Evolutionary conservation across 2,888 invertebrate genomes (phyloP).

Genomic region (Clanis bilineata): DNA sequence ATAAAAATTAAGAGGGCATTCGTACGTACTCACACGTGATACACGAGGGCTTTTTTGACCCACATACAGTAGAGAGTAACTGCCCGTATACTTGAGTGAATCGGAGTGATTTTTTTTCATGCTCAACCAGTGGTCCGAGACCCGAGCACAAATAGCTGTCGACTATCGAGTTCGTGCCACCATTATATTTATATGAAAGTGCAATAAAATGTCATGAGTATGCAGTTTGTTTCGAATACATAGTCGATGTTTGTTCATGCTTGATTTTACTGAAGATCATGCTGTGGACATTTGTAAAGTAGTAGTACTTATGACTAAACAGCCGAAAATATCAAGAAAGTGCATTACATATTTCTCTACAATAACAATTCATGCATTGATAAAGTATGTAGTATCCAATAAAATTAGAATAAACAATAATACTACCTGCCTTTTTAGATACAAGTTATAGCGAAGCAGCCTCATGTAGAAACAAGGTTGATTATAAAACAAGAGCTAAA

Average conservation of each 20-base stretch:
- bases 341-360: slow-evolving; percentile 4
- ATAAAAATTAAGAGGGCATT: slow-evolving; percentile 12
- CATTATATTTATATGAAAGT: too few relatives aligned
- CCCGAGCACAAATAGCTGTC: too few relatives aligned
- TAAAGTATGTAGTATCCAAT: neutral
- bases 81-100: slow-evolving; percentile 6
- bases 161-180: too few relatives aligned
- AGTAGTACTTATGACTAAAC: neutral
- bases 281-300: neutral
- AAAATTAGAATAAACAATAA: neutral
- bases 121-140: too few relatives aligned
- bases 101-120: neutral
- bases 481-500: neutral
- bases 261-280: too few relatives aligned
- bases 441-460: neutral
- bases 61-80: neutral
- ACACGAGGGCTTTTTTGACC: slow-evolving; percentile 4
- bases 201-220: too few relatives aligned
- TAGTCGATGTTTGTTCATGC: too few relatives aligned
- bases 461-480: neutral
- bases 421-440: neutral
- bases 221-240: too few relatives aligned
- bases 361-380: slow-evolving; percentile 1
- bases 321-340: slow-evolving; percentile 4
- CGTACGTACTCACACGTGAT: neutral